These are phyloP conservation scores for Eulacestoma nigropectus DNA, from an alignment of 2,113 vertebrate species.

Conservation along the genomic window DNA sequence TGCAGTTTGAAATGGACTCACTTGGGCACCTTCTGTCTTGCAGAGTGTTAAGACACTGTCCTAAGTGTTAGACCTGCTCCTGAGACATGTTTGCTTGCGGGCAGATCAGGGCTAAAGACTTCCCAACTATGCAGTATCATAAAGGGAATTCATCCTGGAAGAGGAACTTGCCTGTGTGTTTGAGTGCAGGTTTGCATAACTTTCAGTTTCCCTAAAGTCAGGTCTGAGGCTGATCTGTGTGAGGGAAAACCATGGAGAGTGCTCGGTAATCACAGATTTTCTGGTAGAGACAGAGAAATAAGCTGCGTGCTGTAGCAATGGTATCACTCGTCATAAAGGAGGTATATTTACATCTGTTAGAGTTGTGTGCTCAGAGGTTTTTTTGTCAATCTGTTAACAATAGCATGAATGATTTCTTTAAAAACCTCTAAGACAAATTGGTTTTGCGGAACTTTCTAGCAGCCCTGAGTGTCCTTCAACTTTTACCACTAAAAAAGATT, in stretches of 20 bases:
- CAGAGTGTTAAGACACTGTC: neutral
- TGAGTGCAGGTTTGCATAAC: neutral
- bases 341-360: neutral
- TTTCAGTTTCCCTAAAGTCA: neutral
- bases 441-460: neutral
- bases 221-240: neutral
- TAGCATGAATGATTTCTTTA: neutral
- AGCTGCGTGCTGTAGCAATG: neutral
- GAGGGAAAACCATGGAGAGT: neutral
- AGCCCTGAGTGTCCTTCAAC: neutral
- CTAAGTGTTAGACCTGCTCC: neutral
- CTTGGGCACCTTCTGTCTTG: neutral
- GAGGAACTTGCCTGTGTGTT: neutral
- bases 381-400: neutral
- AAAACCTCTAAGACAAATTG: neutral
- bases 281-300: neutral
- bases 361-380: neutral
- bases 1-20: neutral
- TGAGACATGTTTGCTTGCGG: neutral
- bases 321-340: neutral
- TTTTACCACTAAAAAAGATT: neutral
- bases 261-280: neutral
- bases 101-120: no score
- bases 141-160: neutral
- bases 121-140: fast-evolving